Conservation (phyloP, 2,888 invertebrate species). For the Drosophila rellima region DNA sequence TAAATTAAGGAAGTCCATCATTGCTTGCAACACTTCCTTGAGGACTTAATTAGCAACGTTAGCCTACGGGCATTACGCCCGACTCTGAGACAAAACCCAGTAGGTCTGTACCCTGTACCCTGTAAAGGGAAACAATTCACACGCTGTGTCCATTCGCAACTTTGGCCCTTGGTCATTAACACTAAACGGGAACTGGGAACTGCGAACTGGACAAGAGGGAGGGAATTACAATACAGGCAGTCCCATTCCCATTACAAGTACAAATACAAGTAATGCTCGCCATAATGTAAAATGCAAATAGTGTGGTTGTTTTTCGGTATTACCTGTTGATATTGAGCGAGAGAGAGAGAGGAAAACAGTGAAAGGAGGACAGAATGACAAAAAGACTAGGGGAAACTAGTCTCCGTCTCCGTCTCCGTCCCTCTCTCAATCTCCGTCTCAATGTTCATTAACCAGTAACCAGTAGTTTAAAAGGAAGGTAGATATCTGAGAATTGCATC, state of each 20-base stretch:
- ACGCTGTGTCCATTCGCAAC: conserved; percentile 51
- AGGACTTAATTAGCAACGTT: conserved; percentile 50
- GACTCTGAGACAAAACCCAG: conserved; percentile 4
- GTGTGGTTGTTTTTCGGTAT: conserved; percentile 56
- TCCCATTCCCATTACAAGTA: conserved; percentile 15
- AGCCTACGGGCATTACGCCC: conserved; percentile 29
- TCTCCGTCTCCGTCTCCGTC: neutral
- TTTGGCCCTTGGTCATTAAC: conserved; percentile 49
- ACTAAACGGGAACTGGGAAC: conserved; percentile 13
- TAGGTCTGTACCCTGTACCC: conserved; percentile 4
- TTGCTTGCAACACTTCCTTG: conserved; percentile 36
- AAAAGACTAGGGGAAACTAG: conserved; percentile 10
- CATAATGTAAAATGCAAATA: conserved; percentile 74
- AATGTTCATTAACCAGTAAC: conserved; percentile 14
- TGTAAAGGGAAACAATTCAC: conserved; percentile 55
- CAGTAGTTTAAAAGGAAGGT: conserved; percentile 4
- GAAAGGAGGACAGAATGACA: neutral
- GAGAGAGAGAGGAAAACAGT: neutral
- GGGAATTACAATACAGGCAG: neutral
- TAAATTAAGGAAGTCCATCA: conserved; percentile 51
- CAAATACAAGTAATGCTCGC: conserved; percentile 42
- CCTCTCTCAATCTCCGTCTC: too few relatives aligned
- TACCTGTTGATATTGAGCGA: conserved; percentile 63
- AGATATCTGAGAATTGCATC: conserved; percentile 26
- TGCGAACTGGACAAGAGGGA: neutral